Percentiles rank a stretch among this genome's conserved stretches.
phyloP scores from a whole-genome alignment of 2,113 vertebrate species.

The Centropus bengalensis region DNA sequence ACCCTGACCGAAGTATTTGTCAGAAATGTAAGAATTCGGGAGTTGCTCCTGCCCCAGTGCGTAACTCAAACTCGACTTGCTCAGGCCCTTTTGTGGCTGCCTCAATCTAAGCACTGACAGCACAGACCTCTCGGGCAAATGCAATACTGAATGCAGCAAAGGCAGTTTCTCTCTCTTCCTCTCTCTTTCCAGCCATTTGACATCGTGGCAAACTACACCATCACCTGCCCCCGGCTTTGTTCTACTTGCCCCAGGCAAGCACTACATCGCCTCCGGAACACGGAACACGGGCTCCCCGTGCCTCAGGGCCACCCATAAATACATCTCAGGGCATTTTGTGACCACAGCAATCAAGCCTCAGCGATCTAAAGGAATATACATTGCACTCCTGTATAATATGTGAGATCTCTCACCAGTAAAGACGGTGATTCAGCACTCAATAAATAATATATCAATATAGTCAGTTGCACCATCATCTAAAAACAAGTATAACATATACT shows the following conservation, averaged over 20 bases:
- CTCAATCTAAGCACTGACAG: conserved; percentile 38
- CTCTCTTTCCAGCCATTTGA: conserved; percentile 16
- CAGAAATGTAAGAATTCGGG: conserved; percentile 36
- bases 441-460: conserved; percentile 86
- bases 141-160: conserved; percentile 51
- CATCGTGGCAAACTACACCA: not conserved
- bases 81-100: conserved; percentile 57
- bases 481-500: conserved; percentile 76
- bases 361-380: conserved; percentile 84
- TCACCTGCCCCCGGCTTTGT: conserved; percentile 51
- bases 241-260: conserved; percentile 72
- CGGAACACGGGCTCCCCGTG: conserved; percentile 30
- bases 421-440: conserved; percentile 80
- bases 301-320: conserved; percentile 70
- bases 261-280: conserved; percentile 34
- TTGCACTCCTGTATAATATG: conserved; percentile 82
- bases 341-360: conserved; percentile 80
- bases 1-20: not conserved
- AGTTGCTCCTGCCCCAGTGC: conserved; percentile 57
- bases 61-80: conserved; percentile 72
- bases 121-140: not conserved
- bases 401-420: conserved; percentile 76
- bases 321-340: conserved; percentile 73
- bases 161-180: conserved; percentile 21
- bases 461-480: conserved; percentile 82